Percentiles rank a stretch among this genome's conserved stretches.
phyloP scores from a whole-genome alignment of 2,797 vertebrate species.

The Sciaenops ocellatus region DNA sequence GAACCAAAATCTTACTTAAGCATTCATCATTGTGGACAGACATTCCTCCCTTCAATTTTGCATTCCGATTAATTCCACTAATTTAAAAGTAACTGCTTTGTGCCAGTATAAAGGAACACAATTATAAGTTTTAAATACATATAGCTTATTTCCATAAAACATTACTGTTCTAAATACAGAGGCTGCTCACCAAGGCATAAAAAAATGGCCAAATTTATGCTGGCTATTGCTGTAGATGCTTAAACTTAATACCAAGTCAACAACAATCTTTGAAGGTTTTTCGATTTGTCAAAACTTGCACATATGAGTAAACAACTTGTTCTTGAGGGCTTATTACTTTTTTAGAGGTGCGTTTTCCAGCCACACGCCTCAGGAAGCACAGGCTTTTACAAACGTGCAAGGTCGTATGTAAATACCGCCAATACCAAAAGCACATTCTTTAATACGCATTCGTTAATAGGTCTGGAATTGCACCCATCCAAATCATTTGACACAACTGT shows the following conservation, averaged over 20 bases:
- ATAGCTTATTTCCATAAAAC: slow-evolving; percentile 90
- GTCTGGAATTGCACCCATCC: slow-evolving; percentile 52
- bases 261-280: slow-evolving; percentile 71
- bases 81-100: slow-evolving; percentile 89
- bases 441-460: slow-evolving; percentile 49
- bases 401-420: slow-evolving; percentile 60
- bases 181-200: slow-evolving; percentile 86
- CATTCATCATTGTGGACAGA: slow-evolving; percentile 83
- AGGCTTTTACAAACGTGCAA: slow-evolving; percentile 47
- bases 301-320: slow-evolving; percentile 62
- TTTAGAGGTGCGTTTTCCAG: slow-evolving; percentile 35
- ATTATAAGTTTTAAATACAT: slow-evolving; percentile 91
- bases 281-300: slow-evolving; percentile 56
- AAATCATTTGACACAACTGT: slow-evolving; percentile 66
- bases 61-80: slow-evolving; percentile 88
- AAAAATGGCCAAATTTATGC: slow-evolving; percentile 79
- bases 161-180: slow-evolving; percentile 85
- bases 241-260: slow-evolving; percentile 80
- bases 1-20: slow-evolving; percentile 88
- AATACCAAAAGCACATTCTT: slow-evolving; percentile 46
- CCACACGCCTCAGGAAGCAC: slow-evolving; percentile 45
- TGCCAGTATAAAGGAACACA: slow-evolving; percentile 87
- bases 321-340: slow-evolving; percentile 62
- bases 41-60: slow-evolving; percentile 84
- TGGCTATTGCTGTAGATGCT: slow-evolving; percentile 70